Evolutionary conservation across 1,140 invertebrate genomes (phyloP).

Genomic region (Chrysopa pallens): DNA sequence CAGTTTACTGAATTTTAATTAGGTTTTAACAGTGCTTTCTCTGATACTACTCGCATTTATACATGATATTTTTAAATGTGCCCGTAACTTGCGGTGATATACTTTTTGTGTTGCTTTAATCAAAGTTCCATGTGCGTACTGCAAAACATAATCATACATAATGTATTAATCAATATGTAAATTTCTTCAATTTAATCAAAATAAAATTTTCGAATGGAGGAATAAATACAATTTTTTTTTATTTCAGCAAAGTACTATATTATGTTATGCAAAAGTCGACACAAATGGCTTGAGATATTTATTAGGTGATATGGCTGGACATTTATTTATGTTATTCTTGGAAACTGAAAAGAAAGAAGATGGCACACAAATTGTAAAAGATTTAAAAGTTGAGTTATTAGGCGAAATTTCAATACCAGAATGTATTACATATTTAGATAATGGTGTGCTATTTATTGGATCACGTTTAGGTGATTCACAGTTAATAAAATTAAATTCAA

Average conservation of each 20-base stretch:
- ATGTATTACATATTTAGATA: slow-evolving; percentile 97
- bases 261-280: slow-evolving; percentile 90
- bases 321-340: slow-evolving; percentile 91
- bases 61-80: no score
- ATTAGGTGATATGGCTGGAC: slow-evolving; percentile 85
- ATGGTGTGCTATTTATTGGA: slow-evolving; percentile 94
- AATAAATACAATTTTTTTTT: background rate
- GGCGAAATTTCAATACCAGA: slow-evolving; percentile 93
- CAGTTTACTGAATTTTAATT: no score
- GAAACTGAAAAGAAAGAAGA: slow-evolving; percentile 69
- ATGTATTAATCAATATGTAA: no score
- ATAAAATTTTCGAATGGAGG: no score
- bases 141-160: no score
- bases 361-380: slow-evolving; percentile 58
- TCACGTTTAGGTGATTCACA: slow-evolving; percentile 94
- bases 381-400: slow-evolving; percentile 83
- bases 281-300: slow-evolving; percentile 79
- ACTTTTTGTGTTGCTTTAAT: no score
- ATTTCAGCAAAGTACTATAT: slow-evolving; percentile 77
- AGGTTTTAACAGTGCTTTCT: no score
- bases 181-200: no score
- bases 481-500: slow-evolving; percentile 75
- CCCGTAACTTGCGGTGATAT: no score
- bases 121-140: no score
- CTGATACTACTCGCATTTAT: no score